Evolutionary conservation across 1,140 invertebrate species (phyloP).

Genomic region (Ostrea denselamellosa): DNA sequence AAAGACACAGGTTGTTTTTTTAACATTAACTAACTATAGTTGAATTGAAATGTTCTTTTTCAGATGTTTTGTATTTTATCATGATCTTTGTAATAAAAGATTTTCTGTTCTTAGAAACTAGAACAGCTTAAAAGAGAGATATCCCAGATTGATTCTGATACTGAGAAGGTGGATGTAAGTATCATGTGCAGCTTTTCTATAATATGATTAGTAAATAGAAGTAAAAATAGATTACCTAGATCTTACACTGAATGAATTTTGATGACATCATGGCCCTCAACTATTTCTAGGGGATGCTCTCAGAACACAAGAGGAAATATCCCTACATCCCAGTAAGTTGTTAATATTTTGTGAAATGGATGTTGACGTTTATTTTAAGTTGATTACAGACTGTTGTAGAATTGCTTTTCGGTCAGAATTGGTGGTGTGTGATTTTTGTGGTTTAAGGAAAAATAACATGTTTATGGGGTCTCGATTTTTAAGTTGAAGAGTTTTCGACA

Average conservation of each 20-base stretch:
- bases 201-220: background rate
- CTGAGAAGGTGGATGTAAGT: conserved; percentile 65
- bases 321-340: conserved; percentile 62
- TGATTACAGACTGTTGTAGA: no score
- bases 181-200: background rate
- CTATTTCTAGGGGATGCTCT: conserved; percentile 41
- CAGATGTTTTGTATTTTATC: no score
- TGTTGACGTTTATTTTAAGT: no score
- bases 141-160: conserved; percentile 72
- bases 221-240: background rate
- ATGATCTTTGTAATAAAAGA: no score
- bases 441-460: no score
- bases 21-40: no score
- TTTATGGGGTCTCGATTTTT: no score
- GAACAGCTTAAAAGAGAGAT: conserved; percentile 72
- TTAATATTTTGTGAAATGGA: background rate
- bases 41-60: no score
- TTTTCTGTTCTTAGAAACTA: conserved; percentile 64
- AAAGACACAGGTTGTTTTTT: no score
- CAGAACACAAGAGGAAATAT: conserved; percentile 61
- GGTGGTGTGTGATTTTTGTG: no score
- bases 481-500: no score
- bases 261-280: background rate
- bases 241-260: background rate
- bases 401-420: no score